These are phyloP conservation scores for Agelastica alni DNA, from an alignment of 2,888 invertebrate species.

Conservation along the genomic window DNA sequence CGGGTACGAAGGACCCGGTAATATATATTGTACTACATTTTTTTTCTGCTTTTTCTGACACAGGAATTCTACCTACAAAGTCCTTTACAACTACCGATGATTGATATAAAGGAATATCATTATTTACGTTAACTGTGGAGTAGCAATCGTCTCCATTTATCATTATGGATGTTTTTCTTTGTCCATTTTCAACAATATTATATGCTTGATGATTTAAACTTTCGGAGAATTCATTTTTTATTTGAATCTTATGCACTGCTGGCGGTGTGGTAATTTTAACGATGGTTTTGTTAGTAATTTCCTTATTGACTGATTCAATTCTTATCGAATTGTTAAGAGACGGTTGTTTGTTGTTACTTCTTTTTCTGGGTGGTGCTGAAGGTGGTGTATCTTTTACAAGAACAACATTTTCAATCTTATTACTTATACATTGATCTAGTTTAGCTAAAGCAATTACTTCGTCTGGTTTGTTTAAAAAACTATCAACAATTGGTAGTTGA, in stretches of 20 bases:
- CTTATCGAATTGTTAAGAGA: slow-evolving; percentile 34
- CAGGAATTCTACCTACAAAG: slow-evolving; percentile 43
- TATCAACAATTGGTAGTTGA: not conserved
- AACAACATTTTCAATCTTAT: slow-evolving; percentile 11
- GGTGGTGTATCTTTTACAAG: slow-evolving; percentile 42
- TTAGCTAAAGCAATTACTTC: slow-evolving; percentile 26
- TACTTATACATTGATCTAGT: slow-evolving; percentile 24
- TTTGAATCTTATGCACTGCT: slow-evolving; percentile 61
- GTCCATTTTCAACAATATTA: slow-evolving; percentile 49
- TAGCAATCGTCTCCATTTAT: slow-evolving; percentile 76
- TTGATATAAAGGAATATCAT: slow-evolving; percentile 71
- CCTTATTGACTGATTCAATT: slow-evolving; percentile 34
- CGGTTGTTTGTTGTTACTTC: slow-evolving; percentile 52
- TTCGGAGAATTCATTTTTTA: slow-evolving; percentile 57
- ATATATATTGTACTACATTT: slow-evolving; percentile 55
- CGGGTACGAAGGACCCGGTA: slow-evolving; percentile 47
- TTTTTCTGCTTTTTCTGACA: slow-evolving; percentile 35
- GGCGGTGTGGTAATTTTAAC: slow-evolving; percentile 56
- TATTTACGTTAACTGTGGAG: slow-evolving; percentile 73
- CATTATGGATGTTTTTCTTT: slow-evolving; percentile 70
- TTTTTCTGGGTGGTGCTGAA: slow-evolving; percentile 53
- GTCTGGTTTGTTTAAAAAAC: not conserved
- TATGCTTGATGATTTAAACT: slow-evolving; percentile 41
- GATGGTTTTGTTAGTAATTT: slow-evolving; percentile 54
- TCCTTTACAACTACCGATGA: slow-evolving; percentile 75